A percentile compares a stretch with the other conserved stretches of the same genome.
Conservation (phyloP, 2,888 invertebrate species). For the Caenorhabditis sp. region DNA sequence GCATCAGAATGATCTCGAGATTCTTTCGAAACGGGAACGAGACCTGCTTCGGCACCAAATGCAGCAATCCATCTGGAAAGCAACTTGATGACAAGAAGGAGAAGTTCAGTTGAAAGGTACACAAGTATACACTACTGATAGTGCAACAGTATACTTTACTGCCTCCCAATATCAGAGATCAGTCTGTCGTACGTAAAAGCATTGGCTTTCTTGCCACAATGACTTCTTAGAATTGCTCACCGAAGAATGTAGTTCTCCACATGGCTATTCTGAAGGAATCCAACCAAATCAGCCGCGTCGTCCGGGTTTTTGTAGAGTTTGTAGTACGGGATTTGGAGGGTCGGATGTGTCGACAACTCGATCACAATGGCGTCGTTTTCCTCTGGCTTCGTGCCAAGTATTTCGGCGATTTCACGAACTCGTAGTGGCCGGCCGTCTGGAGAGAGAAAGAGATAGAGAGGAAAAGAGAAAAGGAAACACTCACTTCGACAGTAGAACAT, state of each 20-base stretch:
- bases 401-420: conserved; percentile 52
- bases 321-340: conserved; percentile 61
- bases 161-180: too few relatives aligned
- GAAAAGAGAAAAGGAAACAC: not conserved
- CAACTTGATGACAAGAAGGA: too few relatives aligned
- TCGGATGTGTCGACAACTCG: conserved; percentile 58
- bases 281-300: conserved; percentile 39
- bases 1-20: conserved; percentile 16
- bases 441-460: not conserved
- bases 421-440: conserved; percentile 51
- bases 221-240: not conserved
- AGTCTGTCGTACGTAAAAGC: too few relatives aligned
- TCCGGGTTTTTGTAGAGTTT: conserved; percentile 63
- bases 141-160: too few relatives aligned
- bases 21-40: conserved; percentile 10
- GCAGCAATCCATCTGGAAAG: conserved; percentile 56
- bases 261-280: not conserved
- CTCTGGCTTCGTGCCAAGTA: conserved; percentile 64
- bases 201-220: too few relatives aligned
- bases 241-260: conserved; percentile 34
- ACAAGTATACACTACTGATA: too few relatives aligned
- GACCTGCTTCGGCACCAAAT: conserved; percentile 56
- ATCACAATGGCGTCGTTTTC: conserved; percentile 62
- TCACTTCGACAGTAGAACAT: conserved; percentile 64
- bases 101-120: too few relatives aligned